Percentiles rank a stretch among this genome's conserved stretches.
Conservation (phyloP, 2,797 vertebrate genomes). For the Mycteria americana region DNA sequence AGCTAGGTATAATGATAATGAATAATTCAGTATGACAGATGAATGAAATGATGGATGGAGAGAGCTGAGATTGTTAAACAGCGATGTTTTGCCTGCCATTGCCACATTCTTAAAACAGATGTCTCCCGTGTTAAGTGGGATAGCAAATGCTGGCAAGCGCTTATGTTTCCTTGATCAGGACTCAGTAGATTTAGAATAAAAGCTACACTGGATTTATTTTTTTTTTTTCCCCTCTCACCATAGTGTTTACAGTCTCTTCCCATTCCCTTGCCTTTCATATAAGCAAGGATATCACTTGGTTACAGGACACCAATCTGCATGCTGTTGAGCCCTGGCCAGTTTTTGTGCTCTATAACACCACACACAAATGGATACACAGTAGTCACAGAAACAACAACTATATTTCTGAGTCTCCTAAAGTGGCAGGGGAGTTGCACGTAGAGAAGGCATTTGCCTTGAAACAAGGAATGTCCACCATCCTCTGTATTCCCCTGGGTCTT, state of each 20-base stretch:
- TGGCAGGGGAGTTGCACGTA: background rate
- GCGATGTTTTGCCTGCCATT: background rate
- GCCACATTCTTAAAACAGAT: background rate
- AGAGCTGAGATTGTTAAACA: background rate
- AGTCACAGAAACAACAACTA: background rate
- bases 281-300: too few relatives aligned
- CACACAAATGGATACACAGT: too few relatives aligned
- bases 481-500: background rate
- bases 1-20: background rate
- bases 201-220: background rate
- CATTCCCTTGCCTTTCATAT: background rate
- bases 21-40: background rate
- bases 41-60: background rate
- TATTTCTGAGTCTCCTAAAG: background rate
- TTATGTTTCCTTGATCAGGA: background rate
- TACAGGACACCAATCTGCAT: background rate
- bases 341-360: background rate
- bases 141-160: background rate
- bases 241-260: background rate
- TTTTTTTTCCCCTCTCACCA: too few relatives aligned
- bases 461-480: background rate
- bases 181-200: background rate
- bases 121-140: background rate
- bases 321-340: background rate
- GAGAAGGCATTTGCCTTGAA: background rate